Evolutionary conservation across 2,888 invertebrate genomes (phyloP), one percentile per base, ranked within the genome.

Genomic region (Iphiclides podalirius): DNA sequence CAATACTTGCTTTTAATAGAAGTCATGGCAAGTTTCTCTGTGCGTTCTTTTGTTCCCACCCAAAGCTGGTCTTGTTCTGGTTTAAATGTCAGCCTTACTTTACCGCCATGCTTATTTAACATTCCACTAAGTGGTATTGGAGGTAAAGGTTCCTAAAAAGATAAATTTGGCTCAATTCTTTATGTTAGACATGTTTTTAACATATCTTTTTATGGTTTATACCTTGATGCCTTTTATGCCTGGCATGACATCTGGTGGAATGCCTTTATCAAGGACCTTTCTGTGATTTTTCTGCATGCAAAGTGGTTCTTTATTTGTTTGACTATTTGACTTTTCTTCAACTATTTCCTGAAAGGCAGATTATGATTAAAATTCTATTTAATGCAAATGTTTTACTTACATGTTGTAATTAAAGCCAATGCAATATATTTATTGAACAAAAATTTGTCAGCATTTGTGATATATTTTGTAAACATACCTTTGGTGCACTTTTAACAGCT

Each of bases 21-120:
- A 64, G 93, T 94, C 95, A 97, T 96, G 58, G 95, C 93, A 67
- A 97, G 91, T 85, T 97, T 97, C 66, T 97, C 96, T 52, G 97
- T 97, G 63, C 96, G 90, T 76, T 97, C 97, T 84, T 96, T 96
- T 38, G 97, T 97, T 50, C 96, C 96, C 36, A 97, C 92, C 97
- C 97, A 97, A 11, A 97, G 85, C 75, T 97, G 95, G 74, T 97
- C 97, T 59, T 92, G 91, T 75, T 97, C 97, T 65, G 97, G 90
- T 90, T 97, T 97, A 78, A 97, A 97, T 38, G 97, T 97, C 52
- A 97, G 91, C 62, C 97, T 90, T 44, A 97, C 95, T 90, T 96
- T 97, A 2, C 95, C 95, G 11, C 96, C 96, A 53, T 93, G 92
- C 74, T 96, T 96, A 78, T 96, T 97, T 70, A 97, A 87, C 97